A percentile compares a stretch with the other conserved stretches of the same genome.
phyloP scores from a whole-genome alignment of 2,888 invertebrate species.

The Epirrhoe tristata region DNA sequence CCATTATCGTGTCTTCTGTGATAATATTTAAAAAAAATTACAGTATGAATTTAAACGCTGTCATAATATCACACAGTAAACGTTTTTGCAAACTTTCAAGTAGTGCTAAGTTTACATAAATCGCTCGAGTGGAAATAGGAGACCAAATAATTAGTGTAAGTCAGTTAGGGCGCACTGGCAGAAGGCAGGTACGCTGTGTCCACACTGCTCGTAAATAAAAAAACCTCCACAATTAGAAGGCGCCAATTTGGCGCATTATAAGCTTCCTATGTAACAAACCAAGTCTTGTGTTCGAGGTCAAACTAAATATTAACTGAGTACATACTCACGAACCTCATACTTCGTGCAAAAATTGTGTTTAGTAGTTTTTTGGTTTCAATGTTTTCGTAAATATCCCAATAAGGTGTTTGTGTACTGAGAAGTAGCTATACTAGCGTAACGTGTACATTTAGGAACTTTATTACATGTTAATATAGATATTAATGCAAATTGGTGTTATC shows the following conservation, averaged over 20 bases:
- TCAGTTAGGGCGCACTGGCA: slow-evolving; percentile 39
- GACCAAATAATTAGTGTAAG: slow-evolving; percentile 21
- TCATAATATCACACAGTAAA: slow-evolving; percentile 4
- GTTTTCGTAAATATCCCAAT: background rate
- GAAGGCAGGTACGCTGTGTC: slow-evolving; percentile 62
- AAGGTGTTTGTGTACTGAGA: slow-evolving; percentile 31
- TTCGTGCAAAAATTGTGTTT: slow-evolving; percentile 7
- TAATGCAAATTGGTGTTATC: slow-evolving; percentile 51
- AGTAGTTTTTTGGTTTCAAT: no score
- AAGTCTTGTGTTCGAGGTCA: slow-evolving; percentile 18
- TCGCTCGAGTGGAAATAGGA: slow-evolving; percentile 7
- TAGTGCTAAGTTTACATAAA: background rate
- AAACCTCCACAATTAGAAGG: slow-evolving; percentile 78
- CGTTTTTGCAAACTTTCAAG: background rate
- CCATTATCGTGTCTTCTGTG: slow-evolving; percentile 39
- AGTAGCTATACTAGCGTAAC: slow-evolving; percentile 9
- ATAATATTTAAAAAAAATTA: slow-evolving; percentile 25
- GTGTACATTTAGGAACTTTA: slow-evolving; percentile 30
- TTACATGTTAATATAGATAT: slow-evolving; percentile 32
- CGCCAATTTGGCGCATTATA: slow-evolving; percentile 77
- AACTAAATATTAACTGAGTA: slow-evolving; percentile 5
- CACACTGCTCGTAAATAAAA: slow-evolving; percentile 75
- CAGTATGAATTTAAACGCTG: slow-evolving; percentile 13
- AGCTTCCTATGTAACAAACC: slow-evolving; percentile 51
- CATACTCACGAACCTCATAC: background rate